phyloP scores from a whole-genome alignment of 2,888 invertebrate species.

The Leuctra nigra region DNA sequence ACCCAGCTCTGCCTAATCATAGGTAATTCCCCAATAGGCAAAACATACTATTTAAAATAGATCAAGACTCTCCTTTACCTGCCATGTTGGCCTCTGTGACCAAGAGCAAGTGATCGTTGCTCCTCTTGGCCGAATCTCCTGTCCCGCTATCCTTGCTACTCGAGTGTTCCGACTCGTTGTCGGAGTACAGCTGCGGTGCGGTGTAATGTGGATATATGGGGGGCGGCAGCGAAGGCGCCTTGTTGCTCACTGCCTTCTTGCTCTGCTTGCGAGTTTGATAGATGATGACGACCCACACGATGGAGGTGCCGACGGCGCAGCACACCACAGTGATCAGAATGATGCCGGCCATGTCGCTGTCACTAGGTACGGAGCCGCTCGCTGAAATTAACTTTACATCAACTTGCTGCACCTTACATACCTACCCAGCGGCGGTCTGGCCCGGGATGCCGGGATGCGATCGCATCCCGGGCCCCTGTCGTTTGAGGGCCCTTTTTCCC shows the following conservation, averaged over 20 bases:
- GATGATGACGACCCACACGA: constrained; percentile 87
- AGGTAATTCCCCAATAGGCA: too few species aligned
- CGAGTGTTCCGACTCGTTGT: constrained; percentile 66
- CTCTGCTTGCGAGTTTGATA: constrained; percentile 73
- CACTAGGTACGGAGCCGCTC: constrained; percentile 50
- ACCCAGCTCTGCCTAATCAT: not conserved
- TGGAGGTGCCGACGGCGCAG: constrained; percentile 85
- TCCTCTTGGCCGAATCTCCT: constrained; percentile 69
- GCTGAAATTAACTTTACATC: constrained; percentile 32
- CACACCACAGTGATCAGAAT: constrained; percentile 85
- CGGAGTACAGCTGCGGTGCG: constrained; percentile 42
- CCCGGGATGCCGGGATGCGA: too few species aligned
- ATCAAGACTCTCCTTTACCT: too few species aligned
- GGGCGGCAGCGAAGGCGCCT: constrained; percentile 40
- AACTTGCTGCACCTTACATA: too few species aligned
- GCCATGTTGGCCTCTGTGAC: not conserved
- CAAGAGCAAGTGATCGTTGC: constrained; percentile 51
- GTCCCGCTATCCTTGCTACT: constrained; percentile 73
- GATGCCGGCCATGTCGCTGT: constrained; percentile 77
- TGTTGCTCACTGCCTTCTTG: too few species aligned
- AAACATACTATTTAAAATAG: too few species aligned
- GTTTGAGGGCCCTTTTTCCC: too few species aligned
- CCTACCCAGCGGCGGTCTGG: too few species aligned
- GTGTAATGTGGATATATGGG: not conserved
- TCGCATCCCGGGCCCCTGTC: too few species aligned